phyloP scores from a whole-genome alignment of 2,113 vertebrate genomes.

The Girardinichthys multiradiatus region DNA sequence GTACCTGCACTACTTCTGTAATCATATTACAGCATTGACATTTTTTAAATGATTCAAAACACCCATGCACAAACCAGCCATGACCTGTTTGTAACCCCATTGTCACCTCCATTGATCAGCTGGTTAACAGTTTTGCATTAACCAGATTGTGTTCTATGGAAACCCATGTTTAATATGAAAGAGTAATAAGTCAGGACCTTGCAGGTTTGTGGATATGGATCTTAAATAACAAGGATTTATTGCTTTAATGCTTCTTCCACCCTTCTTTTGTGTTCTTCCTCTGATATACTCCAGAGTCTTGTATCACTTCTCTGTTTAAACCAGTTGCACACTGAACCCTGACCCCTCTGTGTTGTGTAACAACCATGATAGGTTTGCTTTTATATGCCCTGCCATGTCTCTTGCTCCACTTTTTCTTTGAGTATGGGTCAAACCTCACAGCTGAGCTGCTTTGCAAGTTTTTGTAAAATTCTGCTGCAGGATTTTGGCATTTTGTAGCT shows the following conservation, averaged over 20 bases:
- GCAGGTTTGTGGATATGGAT: slow-evolving; percentile 1
- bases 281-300: not conserved
- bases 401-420: slow-evolving; percentile 27
- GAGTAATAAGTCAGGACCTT: not conserved
- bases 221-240: slow-evolving; percentile 9
- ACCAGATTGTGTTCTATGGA: slow-evolving; percentile 44
- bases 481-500: not conserved
- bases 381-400: not conserved
- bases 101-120: slow-evolving; percentile 49
- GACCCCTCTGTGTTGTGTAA: slow-evolving; percentile 61
- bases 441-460: slow-evolving; percentile 17
- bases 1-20: not conserved
- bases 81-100: slow-evolving; percentile 25
- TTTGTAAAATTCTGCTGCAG: slow-evolving; percentile 9
- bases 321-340: slow-evolving; percentile 61
- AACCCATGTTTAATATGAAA: slow-evolving; percentile 5
- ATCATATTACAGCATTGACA: not conserved
- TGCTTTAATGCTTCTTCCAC: slow-evolving; percentile 5
- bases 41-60: slow-evolving; percentile 5
- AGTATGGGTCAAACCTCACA: not conserved
- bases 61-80: not conserved
- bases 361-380: slow-evolving; percentile 36
- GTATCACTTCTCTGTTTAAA: slow-evolving; percentile 47
- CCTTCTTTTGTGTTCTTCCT: not conserved
- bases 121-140: slow-evolving; percentile 56